Percentiles rank a stretch among this genome's conserved stretches.
phyloP scores from a whole-genome alignment of 1,140 invertebrate genomes.

The Lepidurus arcticus region DNA sequence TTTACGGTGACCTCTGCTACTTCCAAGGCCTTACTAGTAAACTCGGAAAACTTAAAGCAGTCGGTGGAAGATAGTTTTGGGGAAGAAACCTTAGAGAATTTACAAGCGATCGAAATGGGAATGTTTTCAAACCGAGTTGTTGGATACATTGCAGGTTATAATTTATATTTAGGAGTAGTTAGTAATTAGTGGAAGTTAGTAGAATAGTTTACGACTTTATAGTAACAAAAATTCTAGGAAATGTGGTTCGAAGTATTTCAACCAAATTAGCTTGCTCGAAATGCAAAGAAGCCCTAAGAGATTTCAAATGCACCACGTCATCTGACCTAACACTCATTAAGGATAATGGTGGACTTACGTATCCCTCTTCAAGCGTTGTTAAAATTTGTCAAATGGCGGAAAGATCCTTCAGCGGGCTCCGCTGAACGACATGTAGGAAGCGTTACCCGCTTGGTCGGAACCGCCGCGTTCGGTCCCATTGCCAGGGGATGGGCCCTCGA shows the following conservation, averaged over 20 bases:
- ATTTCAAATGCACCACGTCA: background rate
- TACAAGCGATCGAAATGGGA: background rate
- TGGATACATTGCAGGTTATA: background rate
- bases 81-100: background rate
- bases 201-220: background rate
- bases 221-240: background rate
- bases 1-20: too few species aligned
- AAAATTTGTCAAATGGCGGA: background rate
- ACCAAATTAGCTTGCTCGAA: background rate
- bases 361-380: background rate
- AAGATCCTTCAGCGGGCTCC: too few species aligned
- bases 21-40: too few species aligned
- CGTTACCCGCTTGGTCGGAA: too few species aligned
- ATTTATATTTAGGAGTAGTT: background rate
- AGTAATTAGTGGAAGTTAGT: too few species aligned
- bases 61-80: background rate
- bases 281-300: background rate
- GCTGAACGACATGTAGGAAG: too few species aligned
- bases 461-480: too few species aligned
- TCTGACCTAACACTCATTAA: slow-evolving; percentile 13
- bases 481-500: too few species aligned
- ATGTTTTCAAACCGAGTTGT: background rate
- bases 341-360: background rate
- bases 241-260: background rate
- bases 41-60: too few species aligned